Percentiles rank a stretch among this genome's conserved stretches.
These are phyloP conservation scores for Acronicta psi DNA, from an alignment of 2,888 invertebrate species.

Conservation along the genomic window DNA sequence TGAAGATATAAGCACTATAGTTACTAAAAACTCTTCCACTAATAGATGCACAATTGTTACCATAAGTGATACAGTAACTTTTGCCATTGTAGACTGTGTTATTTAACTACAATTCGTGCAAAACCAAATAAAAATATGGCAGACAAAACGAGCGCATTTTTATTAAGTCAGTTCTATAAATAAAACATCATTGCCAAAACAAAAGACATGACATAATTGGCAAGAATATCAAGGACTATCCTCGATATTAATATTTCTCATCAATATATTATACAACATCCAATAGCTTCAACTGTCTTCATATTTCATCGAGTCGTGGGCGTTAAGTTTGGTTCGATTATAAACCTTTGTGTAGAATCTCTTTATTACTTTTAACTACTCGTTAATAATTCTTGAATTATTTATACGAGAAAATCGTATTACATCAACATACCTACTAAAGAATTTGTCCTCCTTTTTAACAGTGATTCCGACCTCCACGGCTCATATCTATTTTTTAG, in stretches of 20 bases:
- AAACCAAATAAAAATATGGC: too few species aligned
- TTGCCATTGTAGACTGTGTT: too few species aligned
- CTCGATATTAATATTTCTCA: slow-evolving; percentile 42
- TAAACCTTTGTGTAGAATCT: slow-evolving; percentile 70
- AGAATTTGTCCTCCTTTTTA: slow-evolving; percentile 59
- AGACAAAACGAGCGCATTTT: neutral
- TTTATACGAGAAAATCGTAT: slow-evolving; percentile 63
- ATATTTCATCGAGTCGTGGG: slow-evolving; percentile 68
- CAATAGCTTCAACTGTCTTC: slow-evolving; percentile 57
- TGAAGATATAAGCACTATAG: too few species aligned
- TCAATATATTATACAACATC: slow-evolving; percentile 50
- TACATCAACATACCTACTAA: slow-evolving; percentile 50
- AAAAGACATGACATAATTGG: slow-evolving; percentile 35
- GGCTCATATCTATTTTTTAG: slow-evolving; percentile 54
- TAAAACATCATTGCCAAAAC: slow-evolving; percentile 28
- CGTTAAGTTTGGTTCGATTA: slow-evolving; percentile 69
- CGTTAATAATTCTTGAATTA: slow-evolving; percentile 61
- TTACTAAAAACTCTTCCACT: too few species aligned
- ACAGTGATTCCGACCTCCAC: slow-evolving; percentile 52
- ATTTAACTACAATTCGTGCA: too few species aligned
- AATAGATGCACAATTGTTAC: too few species aligned
- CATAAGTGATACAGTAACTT: too few species aligned
- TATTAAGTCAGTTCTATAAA: slow-evolving; percentile 18
- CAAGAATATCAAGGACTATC: slow-evolving; percentile 7
- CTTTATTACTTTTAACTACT: slow-evolving; percentile 70